phyloP scores from a whole-genome alignment of 1,140 invertebrate species.

The Drosophila ambigua region DNA sequence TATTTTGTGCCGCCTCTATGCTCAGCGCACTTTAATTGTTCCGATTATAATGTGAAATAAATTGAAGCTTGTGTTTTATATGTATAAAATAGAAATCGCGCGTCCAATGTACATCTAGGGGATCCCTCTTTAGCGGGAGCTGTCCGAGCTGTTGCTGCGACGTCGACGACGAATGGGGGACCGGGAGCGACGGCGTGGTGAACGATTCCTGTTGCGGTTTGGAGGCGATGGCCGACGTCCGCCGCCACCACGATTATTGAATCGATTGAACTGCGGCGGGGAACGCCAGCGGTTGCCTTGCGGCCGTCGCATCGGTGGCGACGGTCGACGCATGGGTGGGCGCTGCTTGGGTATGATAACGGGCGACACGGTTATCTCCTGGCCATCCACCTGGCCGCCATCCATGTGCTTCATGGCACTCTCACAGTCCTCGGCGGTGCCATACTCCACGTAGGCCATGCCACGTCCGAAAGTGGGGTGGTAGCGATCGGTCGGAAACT shows the following conservation, averaged over 20 bases:
- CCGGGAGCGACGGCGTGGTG: conserved; percentile 78
- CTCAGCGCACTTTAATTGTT: conserved; percentile 43
- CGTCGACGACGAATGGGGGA: conserved; percentile 79
- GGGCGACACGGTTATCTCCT: conserved; percentile 96
- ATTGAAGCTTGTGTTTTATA: conserved; percentile 19
- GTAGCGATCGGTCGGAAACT: conserved; percentile 94
- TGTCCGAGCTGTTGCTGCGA: conserved; percentile 81
- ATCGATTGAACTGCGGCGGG: conserved; percentile 84
- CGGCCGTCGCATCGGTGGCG: conserved; percentile 86
- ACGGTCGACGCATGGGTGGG: conserved; percentile 87
- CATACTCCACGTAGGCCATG: conserved; percentile 98
- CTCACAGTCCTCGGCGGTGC: conserved; percentile 96
- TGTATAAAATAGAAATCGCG: conserved; percentile 26
- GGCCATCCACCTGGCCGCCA: conserved; percentile 96
- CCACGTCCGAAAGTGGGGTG: conserved; percentile 94
- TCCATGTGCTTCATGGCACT: conserved; percentile 99
- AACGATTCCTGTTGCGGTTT: conserved; percentile 52
- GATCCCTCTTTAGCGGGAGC: conserved; percentile 66
- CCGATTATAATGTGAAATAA: conserved; percentile 56
- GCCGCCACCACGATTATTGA: conserved; percentile 70
- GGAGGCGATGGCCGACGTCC: conserved; percentile 69
- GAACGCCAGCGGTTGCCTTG: conserved; percentile 87
- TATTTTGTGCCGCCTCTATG: conserved; percentile 11
- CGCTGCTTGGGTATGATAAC: conserved; percentile 91
- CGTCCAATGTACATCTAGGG: conserved; percentile 34